Base-by-base conservation (phyloP, 2,113 vertebrate species). In the Oostethus manadensis region DNA sequence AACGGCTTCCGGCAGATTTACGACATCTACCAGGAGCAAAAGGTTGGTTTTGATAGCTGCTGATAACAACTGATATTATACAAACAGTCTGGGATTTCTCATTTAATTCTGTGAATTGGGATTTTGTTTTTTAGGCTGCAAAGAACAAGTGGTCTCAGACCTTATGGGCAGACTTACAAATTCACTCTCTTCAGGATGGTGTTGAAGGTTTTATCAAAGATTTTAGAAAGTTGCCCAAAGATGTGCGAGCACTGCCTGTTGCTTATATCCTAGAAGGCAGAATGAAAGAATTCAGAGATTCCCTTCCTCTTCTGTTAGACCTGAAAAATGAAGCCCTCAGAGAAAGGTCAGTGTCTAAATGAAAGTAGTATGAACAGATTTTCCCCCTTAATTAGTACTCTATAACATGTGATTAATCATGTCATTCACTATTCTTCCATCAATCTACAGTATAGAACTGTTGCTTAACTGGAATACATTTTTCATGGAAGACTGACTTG, bases 271-370 rank as follows among this genome's bases (percentile, higher is more conserved):
- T 99, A 45, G 94, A 98, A 1, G 76, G 79, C 2, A 93, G 82
- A 45, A 86, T 99, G 93, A 98, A 93, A 66, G 92, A 95, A 0
- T 98, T 99, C 80, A 94, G 78, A 69, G 93, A 96, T 55, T 95
- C 95, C 3, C 81, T 98, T 26, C 95, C 96, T 40, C 85, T 98
- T 48, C 83, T 99, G 29, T 84, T 97, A n/a, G 94, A 97, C 80
- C 81, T 99, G 67, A 99, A 98, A 73, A 92, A 95, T 0, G 93
- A 97, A 69, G 93, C 95, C 4, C 85, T 99, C n/a, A 90, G 94
- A 85, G 93, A 96, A 56, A 94, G 96, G 97, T 97, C 29, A 26
- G 70, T 65, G n/a, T 42, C n/a, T 10, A 55, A 55, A 14, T 42
- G 6, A 13, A 14, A 14, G 13, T 40, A 49, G 13, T 10, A 11